Percentiles rank a stretch among this genome's conserved stretches.
Conservation (phyloP, 2,888 invertebrate species). For the Liodrosophila aerea region DNA sequence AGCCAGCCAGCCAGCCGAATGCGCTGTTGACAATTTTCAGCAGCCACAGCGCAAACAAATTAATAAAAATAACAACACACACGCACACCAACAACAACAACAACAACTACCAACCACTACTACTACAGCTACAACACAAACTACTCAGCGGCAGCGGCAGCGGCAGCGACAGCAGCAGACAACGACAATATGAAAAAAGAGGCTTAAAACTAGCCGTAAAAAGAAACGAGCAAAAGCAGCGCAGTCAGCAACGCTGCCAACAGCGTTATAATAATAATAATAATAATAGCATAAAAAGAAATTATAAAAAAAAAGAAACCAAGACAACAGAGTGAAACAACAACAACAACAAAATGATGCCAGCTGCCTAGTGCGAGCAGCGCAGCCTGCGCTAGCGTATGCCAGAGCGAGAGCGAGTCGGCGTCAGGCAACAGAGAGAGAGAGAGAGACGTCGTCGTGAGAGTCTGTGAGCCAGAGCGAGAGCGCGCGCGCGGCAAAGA, state of each 20-base stretch:
- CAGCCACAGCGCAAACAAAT: conserved; percentile 70
- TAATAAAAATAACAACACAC: conserved; percentile 75
- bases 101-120: conserved; percentile 17
- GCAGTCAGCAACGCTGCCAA: conserved; percentile 47
- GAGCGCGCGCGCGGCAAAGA: conserved; percentile 3
- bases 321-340: conserved; percentile 8
- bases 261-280: conserved; percentile 69
- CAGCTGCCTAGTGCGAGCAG: conserved; percentile 2
- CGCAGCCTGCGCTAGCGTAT: conserved; percentile 23
- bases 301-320: conserved; percentile 52
- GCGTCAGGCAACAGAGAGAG: background rate
- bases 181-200: conserved; percentile 64
- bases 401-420: background rate
- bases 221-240: conserved; percentile 52
- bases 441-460: background rate
- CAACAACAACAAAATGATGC: too few species aligned
- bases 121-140: conserved; percentile 17
- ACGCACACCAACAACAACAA: conserved; percentile 50
- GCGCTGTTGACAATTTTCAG: conserved; percentile 67
- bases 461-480: conserved; percentile 18
- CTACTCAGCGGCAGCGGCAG: conserved; percentile 11
- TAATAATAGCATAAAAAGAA: conserved; percentile 68
- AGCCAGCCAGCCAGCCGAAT: conserved; percentile 24
- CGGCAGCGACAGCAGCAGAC: conserved; percentile 20
- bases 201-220: conserved; percentile 60